Conservation (phyloP, 1,140 invertebrate species). For the Anadara kagoshimensis region DNA sequence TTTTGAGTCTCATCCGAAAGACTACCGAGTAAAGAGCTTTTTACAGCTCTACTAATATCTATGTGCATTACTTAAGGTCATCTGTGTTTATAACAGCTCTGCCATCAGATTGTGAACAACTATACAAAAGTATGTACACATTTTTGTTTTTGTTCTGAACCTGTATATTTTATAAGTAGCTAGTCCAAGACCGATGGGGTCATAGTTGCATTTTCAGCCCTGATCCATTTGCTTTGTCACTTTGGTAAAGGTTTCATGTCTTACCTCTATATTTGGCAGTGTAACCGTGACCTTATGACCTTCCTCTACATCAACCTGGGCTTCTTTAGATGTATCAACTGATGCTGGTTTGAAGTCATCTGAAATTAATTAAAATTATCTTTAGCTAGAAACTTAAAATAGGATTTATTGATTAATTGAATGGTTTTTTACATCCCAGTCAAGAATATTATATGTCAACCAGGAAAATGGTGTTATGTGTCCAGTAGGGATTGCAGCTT, state of each 20-base stretch:
- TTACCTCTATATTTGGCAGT: conserved; percentile 87
- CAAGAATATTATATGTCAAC: neutral
- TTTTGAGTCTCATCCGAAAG: too few species aligned
- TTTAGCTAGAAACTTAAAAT: neutral
- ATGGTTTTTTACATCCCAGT: neutral
- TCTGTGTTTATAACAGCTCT: too few species aligned
- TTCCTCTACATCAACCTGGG: conserved; percentile 89
- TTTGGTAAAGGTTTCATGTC: neutral
- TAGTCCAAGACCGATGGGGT: neutral
- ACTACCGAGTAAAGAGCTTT: too few species aligned
- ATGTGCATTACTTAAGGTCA: too few species aligned
- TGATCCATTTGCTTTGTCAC: neutral
- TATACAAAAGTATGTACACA: too few species aligned
- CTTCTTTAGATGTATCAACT: conserved; percentile 92
- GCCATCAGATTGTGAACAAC: too few species aligned
- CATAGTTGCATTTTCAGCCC: neutral
- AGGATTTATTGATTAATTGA: neutral
- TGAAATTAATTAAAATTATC: conserved; percentile 28
- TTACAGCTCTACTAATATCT: too few species aligned
- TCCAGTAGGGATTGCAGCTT: too few species aligned
- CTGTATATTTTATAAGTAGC: neutral
- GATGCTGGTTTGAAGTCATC: conserved; percentile 97
- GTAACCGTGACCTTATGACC: conserved; percentile 92
- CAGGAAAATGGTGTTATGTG: too few species aligned
- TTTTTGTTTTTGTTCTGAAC: too few species aligned